phyloP scores from a whole-genome alignment of 2,113 vertebrate species.

The Eurypyga helias region DNA sequence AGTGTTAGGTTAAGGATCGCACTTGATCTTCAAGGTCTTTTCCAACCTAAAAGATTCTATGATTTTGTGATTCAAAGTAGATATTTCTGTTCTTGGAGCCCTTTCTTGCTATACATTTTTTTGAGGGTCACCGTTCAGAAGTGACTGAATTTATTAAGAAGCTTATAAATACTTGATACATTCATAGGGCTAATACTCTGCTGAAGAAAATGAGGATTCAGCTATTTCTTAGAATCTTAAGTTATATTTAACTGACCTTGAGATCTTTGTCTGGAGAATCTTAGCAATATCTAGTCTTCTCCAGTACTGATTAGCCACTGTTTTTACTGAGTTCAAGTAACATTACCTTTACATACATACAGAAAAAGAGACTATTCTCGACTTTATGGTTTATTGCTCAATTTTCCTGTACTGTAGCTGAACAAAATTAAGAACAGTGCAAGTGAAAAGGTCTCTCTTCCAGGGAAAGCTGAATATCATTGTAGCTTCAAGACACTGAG shows the following conservation, averaged over 20 bases:
- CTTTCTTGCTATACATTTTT: neutral
- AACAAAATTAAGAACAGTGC: neutral
- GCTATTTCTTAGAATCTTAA: neutral
- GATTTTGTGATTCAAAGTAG: neutral
- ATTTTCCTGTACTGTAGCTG: neutral
- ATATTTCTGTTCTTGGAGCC: neutral
- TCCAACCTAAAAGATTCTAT: no score
- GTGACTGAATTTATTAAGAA: neutral
- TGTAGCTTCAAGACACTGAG: neutral
- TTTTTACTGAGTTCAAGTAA: neutral
- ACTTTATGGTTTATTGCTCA: neutral
- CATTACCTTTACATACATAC: neutral
- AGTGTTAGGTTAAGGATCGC: no score
- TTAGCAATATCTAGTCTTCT: neutral
- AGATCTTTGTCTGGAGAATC: neutral
- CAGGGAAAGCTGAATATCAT: neutral
- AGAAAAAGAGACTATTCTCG: neutral
- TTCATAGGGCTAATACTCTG: neutral
- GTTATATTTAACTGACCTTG: neutral
- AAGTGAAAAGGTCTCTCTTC: neutral
- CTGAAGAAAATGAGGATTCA: neutral
- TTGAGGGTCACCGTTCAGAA: neutral
- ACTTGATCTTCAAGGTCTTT: no score
- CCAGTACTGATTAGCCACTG: neutral
- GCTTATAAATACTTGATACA: neutral